phyloP scores from a whole-genome alignment of 2,888 invertebrate genomes.

The Sympetrum striolatum region DNA sequence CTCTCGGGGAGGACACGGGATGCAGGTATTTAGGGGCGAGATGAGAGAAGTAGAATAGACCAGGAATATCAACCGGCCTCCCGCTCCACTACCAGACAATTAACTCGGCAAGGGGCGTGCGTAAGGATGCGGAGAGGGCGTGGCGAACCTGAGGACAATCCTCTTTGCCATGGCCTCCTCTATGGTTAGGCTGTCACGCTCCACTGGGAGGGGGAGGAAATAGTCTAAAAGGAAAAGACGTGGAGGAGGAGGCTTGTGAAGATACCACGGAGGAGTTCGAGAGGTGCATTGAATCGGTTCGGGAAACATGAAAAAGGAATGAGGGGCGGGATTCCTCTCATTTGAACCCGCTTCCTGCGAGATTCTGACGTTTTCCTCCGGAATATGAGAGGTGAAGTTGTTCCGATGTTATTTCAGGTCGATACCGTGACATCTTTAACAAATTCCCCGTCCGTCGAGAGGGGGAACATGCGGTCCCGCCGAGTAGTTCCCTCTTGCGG shows the following conservation, averaged over 20 bases:
- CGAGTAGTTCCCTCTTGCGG: background rate
- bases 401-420: background rate
- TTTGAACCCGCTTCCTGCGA: background rate
- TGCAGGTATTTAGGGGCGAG: background rate
- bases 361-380: background rate
- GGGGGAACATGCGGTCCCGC: background rate
- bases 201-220: background rate
- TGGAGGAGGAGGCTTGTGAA: background rate
- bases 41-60: background rate
- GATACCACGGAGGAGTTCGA: background rate
- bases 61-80: background rate
- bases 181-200: conserved; percentile 37
- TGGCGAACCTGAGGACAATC: background rate
- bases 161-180: background rate
- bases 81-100: conserved; percentile 17
- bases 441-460: background rate
- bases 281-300: background rate
- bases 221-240: background rate
- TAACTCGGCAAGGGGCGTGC: conserved; percentile 28
- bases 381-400: background rate
- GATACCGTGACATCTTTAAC: conserved; percentile 21
- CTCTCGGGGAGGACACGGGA: background rate
- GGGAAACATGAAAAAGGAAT: background rate
- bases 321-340: background rate
- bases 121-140: conserved; percentile 12